Conservation (phyloP, 37 sponge, comb jelly and placozoan genomes). For the Halichondria panicea region DNA sequence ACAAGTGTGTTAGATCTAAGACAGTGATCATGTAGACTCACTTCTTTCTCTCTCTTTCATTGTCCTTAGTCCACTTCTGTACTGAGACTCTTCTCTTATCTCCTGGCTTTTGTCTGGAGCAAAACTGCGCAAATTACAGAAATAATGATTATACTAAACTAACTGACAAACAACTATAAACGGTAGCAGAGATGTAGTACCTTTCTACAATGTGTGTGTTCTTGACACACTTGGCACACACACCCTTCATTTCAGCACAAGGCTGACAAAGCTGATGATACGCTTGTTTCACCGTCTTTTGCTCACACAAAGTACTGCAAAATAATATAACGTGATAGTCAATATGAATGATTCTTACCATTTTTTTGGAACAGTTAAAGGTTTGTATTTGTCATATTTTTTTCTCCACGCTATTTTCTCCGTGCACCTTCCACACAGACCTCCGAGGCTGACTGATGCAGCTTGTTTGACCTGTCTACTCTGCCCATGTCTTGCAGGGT, state of each 20-base stretch:
- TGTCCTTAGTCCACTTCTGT: conserved; percentile 15
- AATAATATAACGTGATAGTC: no score
- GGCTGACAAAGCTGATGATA: conserved; percentile 58
- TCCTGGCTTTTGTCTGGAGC: conserved; percentile 19
- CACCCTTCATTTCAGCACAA: conserved; percentile 30
- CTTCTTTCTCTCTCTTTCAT: conserved; percentile 57
- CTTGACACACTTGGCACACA: conserved; percentile 76
- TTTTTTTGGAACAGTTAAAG: conserved; percentile 63
- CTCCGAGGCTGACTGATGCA: conserved; percentile 22
- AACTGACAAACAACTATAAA: neutral
- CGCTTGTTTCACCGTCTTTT: conserved; percentile 57
- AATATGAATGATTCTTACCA: conserved; percentile 33
- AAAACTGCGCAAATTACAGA: conserved; percentile 5
- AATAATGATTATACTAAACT: neutral
- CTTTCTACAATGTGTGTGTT: conserved; percentile 50
- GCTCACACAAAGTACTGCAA: conserved; percentile 37
- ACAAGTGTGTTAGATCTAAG: no score
- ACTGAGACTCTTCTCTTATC: conserved; percentile 37
- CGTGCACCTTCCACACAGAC: conserved; percentile 64
- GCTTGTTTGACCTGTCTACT: conserved; percentile 17
- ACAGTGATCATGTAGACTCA: no score
- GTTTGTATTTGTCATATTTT: conserved; percentile 75
- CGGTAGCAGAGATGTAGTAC: neutral
- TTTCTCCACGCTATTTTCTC: conserved; percentile 79
- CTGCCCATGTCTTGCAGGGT: conserved; percentile 25